Conservation (phyloP, 2,888 invertebrate species). For the Dynastes hyllus region DNA sequence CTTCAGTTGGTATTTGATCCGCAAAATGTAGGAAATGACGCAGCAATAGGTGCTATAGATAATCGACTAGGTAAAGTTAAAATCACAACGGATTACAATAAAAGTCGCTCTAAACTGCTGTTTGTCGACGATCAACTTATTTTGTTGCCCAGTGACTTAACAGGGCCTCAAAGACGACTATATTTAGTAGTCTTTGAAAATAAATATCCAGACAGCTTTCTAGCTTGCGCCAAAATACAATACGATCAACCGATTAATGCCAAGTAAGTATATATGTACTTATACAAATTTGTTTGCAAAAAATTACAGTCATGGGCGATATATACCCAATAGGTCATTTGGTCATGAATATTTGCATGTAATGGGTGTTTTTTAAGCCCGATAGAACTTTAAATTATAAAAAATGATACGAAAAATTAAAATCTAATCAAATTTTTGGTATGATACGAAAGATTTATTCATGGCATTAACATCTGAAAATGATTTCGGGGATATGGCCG, state of each 20-base stretch:
- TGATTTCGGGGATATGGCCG: no score
- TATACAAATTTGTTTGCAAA: no score
- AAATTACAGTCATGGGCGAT: background rate
- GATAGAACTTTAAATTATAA: no score
- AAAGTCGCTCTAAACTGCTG: conserved; percentile 74
- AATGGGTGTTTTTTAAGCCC: no score
- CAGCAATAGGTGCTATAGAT: conserved; percentile 87
- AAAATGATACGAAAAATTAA: no score
- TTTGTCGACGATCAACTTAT: conserved; percentile 82
- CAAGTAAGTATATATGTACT: conserved; percentile 75
- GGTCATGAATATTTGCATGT: no score
- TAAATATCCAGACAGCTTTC: conserved; percentile 82
- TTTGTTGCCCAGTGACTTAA: conserved; percentile 82
- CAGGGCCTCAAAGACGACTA: conserved; percentile 83
- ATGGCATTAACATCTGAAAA: no score
- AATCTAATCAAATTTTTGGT: no score
- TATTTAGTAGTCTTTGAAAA: conserved; percentile 89
- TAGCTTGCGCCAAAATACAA: conserved; percentile 89
- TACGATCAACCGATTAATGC: conserved; percentile 78
- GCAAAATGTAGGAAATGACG: conserved; percentile 77
- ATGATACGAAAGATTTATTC: no score
- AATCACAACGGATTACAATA: conserved; percentile 78
- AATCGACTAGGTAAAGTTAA: conserved; percentile 83
- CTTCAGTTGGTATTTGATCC: conserved; percentile 91
- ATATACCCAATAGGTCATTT: no score